Base-by-base conservation (phyloP, 2,888 invertebrate genomes). In the Hirtodrosophila duncani region DNA sequence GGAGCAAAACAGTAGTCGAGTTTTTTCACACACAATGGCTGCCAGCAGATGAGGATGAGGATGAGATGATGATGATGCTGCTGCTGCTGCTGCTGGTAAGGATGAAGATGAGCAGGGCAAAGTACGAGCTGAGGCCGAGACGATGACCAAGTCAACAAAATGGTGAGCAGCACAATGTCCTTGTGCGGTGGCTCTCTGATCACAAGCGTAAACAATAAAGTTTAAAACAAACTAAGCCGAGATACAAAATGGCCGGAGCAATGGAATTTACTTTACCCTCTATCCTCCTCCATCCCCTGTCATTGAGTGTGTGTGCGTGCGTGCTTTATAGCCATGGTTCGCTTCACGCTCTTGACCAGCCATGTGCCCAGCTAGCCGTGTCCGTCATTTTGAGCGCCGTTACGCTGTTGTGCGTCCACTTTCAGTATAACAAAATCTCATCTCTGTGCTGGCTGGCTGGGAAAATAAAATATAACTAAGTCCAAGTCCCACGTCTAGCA, bases 171-270 rank as follows among this genome's bases (percentile, higher is more conserved):
- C 10, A 18, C n/a, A 10, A 29, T 23, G 16, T 18, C 11, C 33
- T 30, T 37, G 27, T 37, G 18, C 56, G 50, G 18, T 14, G 27
- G 17, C 27, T 33, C 24, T 71, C 81, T 79, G 82, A 81, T 82
- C 81, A 81, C 77, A 70, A 82, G 81, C 67, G 81, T 79, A 82
- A 82, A 82, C 81, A 82, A 81, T 81, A 81, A 79, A 82, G 72
- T 80, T 82, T 80, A 67, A 72, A 68, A 75, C 68, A 78, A n/a
- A 75, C 72, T 74, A 78, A 72, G 69, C 69, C n/a, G 63, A 77
- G 78, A 68, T 71, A 77, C 67, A 77, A 71, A 77, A 74, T 75
- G 74, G 64, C 68, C n/a, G n/a, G n/a, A n/a, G n/a, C 50, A 46
- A 48, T 53, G 74, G 74, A 75, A 75, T 77, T 77, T 74, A 68